Conservation (phyloP, 2,113 vertebrate species). For the Coreoperca whiteheadi region DNA sequence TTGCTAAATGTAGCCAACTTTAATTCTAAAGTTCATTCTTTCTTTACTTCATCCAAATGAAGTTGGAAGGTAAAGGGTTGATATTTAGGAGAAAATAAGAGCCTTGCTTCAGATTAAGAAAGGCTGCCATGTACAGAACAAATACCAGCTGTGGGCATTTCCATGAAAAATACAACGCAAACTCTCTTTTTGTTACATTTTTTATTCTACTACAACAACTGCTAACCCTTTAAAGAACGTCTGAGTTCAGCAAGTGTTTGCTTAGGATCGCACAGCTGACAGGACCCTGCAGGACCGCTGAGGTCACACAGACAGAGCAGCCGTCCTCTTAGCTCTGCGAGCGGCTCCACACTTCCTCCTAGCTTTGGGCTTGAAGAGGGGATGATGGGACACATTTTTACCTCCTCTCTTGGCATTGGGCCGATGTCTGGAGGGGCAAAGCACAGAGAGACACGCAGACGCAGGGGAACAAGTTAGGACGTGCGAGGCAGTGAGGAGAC, state of each 20-base stretch:
- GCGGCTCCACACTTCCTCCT: slow-evolving; percentile 65
- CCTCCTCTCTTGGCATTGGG: slow-evolving; percentile 39
- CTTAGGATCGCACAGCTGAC: neutral
- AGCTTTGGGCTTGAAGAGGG: neutral
- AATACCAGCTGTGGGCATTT: neutral
- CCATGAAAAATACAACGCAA: neutral
- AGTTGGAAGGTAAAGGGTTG: no score
- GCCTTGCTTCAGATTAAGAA: neutral
- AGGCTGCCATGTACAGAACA: neutral
- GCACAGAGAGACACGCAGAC: neutral
- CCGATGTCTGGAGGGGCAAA: slow-evolving; percentile 3
- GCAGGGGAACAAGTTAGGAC: neutral
- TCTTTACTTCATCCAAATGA: no score
- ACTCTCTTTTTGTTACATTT: neutral
- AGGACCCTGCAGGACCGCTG: neutral
- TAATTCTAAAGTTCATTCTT: no score
- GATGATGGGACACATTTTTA: neutral
- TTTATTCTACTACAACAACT: neutral
- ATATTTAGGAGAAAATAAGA: neutral
- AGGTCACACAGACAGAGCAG: slow-evolving; percentile 33
- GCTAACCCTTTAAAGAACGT: neutral
- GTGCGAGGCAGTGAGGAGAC: fast-evolving
- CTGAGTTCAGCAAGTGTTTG: neutral
- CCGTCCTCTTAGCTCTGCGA: slow-evolving; percentile 55
- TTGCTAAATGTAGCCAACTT: no score